Conservation (phyloP, 2,113 vertebrate species). For the Cettia cetti region DNA sequence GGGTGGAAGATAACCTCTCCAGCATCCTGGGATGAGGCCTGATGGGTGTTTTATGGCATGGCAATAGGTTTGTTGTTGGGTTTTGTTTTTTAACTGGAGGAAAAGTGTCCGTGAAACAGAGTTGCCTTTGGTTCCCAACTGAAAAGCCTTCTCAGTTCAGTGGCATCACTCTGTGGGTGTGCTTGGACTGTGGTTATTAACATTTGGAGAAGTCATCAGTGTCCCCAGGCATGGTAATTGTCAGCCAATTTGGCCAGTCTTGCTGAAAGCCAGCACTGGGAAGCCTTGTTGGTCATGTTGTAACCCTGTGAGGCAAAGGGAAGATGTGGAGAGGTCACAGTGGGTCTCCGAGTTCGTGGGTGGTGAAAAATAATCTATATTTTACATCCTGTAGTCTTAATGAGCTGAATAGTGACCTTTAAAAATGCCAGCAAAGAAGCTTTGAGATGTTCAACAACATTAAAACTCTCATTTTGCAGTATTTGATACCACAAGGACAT, state of each 20-base stretch:
- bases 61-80: neutral
- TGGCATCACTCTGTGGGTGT: neutral
- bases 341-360: fast-evolving
- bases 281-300: neutral
- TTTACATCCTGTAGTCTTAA: neutral
- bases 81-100: neutral
- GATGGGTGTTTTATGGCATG: neutral
- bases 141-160: neutral
- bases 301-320: neutral
- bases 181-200: neutral
- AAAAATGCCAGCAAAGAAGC: slow-evolving; percentile 10
- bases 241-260: neutral
- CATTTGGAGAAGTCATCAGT: neutral
- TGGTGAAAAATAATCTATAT: neutral
- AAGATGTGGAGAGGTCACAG: neutral
- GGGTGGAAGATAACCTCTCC: neutral
- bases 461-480: neutral
- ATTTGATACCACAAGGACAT: neutral
- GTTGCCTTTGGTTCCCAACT: neutral
- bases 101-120: neutral
- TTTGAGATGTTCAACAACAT: neutral
- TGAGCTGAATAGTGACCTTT: slow-evolving; percentile 18
- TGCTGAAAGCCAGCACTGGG: neutral
- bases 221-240: neutral
- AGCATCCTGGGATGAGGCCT: neutral